Base-by-base conservation (phyloP, 2,888 invertebrate genomes). In the Polyommatus icarus region DNA sequence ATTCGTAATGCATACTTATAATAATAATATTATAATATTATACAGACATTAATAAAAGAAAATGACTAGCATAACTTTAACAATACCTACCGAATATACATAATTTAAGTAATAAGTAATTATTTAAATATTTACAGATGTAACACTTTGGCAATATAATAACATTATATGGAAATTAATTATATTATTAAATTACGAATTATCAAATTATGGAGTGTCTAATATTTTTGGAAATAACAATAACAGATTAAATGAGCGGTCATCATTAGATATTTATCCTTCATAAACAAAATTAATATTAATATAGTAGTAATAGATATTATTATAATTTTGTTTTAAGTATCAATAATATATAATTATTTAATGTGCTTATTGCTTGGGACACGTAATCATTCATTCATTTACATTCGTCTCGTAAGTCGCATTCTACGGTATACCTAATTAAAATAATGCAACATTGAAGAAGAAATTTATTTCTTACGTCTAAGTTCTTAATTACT, bases 291-390 rank as follows among this genome's bases (percentile, higher is more conserved):
- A 59, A 59, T 15, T 15, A 8, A 59, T 20, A 36, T 71, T 46
- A 71, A 3, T 24, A 67, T 24, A 54, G 12, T 61, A 32, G 2
- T 32, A 40, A 67, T 40, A 46, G 46, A 46, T 46, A 46, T n/a
- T n/a, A n/a, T n/a, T 40, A 40, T 24, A 8, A 40, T 10, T 40
- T 40, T 40, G 5, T n/a, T 76, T 61, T 46, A 40, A 71, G 20
- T 77, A 77, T 18, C 29, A 77, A 71, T 77, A 50, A 76, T 29
- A 61, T 24, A 61, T 29, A 5, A 54, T 54, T 50, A 50, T 15
- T 15, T 59, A 85, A 59, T 72, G 50, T 73, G 84, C 84, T 89
- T 92, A 92, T 92, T 92, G 92, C 92, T 92, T 91, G 86, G 83
- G 85, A 92, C 92, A 92, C 92, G 92, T 91, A 86, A 81, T 82